Percentiles rank a stretch among this genome's conserved stretches.
Conservation (phyloP, 2,113 vertebrate species). For the Geococcyx californianus region DNA sequence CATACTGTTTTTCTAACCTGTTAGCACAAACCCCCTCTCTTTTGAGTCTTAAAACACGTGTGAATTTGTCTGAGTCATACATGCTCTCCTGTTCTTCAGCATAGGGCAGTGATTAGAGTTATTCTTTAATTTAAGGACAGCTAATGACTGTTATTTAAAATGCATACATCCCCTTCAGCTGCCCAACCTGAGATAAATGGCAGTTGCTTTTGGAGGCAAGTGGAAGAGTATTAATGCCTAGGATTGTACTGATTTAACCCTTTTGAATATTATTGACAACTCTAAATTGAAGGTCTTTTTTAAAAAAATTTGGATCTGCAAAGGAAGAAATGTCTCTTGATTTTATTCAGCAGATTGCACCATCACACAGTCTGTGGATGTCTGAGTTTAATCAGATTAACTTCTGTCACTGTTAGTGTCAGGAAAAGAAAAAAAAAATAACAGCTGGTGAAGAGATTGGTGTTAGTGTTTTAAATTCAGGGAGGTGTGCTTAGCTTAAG, state of each 20-base stretch:
- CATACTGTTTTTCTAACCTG: constrained; percentile 2
- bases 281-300: not conserved
- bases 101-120: not conserved
- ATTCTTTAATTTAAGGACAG: not conserved
- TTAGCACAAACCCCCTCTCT: not conserved
- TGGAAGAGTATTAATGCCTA: not conserved
- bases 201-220: not conserved
- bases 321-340: not conserved
- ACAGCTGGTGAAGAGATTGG: not conserved
- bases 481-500: not conserved
- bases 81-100: not conserved
- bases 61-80: not conserved
- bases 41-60: not conserved
- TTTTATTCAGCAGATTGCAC: not conserved
- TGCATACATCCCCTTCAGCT: not conserved
- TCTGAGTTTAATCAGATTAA: not conserved
- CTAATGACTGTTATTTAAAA: not conserved
- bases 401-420: not conserved
- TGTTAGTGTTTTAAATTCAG: not conserved
- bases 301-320: not conserved
- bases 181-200: not conserved
- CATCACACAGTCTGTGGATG: not conserved
- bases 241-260: not conserved
- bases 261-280: not conserved
- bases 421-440: not conserved